Conservation (phyloP, 92 coral and sea anemone species). For the Actinostola sp. region DNA sequence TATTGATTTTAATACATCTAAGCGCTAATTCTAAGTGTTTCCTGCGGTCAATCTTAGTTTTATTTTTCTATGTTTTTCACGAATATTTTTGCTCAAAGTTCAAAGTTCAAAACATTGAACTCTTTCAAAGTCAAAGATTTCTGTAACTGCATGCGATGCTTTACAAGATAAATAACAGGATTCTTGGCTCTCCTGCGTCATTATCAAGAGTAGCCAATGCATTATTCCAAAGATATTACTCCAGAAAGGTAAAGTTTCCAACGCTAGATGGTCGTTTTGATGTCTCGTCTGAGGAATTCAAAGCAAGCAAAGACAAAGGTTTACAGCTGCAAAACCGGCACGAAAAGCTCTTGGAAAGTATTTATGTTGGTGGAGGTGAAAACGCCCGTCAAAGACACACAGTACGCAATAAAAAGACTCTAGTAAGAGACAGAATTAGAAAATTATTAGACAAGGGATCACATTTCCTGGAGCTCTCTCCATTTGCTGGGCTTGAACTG, state of each 20-base stretch:
- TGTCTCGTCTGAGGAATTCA: conserved; percentile 47
- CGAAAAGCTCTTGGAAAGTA: conserved; percentile 25
- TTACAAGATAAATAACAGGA: background rate
- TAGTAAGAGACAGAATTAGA: conserved; percentile 79
- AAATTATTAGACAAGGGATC: conserved; percentile 75
- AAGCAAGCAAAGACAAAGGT: conserved; percentile 40
- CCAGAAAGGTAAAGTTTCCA: conserved; percentile 24
- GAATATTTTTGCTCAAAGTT: no score
- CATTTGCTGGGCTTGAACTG: conserved; percentile 85
- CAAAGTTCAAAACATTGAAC: no score
- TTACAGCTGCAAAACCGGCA: conserved; percentile 27
- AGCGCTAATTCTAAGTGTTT: no score
- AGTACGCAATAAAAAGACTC: conserved; percentile 76
- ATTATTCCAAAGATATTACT: background rate
- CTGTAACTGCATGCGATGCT: background rate
- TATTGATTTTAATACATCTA: no score
- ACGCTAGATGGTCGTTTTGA: conserved; percentile 65
- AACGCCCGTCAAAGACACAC: conserved; percentile 90
- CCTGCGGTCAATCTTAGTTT: no score
- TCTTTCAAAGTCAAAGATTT: no score
- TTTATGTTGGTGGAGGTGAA: conserved; percentile 76
- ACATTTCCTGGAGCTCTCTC: conserved; percentile 88
- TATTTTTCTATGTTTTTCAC: no score
- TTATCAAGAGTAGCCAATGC: background rate
- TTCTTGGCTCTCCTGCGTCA: background rate